Conservation (phyloP, 2,797 vertebrate genomes). For the Pseudochromis fuscus region DNA sequence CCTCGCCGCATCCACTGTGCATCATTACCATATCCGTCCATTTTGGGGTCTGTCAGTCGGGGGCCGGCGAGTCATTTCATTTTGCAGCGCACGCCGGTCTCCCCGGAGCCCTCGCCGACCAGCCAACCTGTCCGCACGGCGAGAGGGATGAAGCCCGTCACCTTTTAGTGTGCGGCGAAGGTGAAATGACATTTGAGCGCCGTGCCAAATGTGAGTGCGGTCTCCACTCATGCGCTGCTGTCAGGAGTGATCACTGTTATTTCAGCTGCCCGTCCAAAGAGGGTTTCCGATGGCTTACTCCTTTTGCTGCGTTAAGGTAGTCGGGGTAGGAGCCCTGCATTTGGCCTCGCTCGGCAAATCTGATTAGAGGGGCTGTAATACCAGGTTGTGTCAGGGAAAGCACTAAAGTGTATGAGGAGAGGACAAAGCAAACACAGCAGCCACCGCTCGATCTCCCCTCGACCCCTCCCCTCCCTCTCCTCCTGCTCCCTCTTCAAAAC, state of each 20-base stretch:
- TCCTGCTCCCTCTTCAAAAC: constrained; percentile 51
- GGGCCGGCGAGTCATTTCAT: constrained; percentile 12
- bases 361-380: constrained; percentile 75
- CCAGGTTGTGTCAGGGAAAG: constrained; percentile 63
- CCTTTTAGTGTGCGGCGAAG: constrained; percentile 66
- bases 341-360: constrained; percentile 67
- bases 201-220: constrained; percentile 75
- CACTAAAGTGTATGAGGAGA: constrained; percentile 64
- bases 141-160: constrained; percentile 67
- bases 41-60: constrained; percentile 41
- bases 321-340: constrained; percentile 56
- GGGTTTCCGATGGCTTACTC: constrained; percentile 44
- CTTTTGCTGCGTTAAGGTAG: constrained; percentile 48
- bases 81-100: constrained; percentile 6
- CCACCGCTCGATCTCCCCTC: constrained; percentile 26
- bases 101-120: constrained; percentile 23
- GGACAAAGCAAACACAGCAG: constrained; percentile 38
- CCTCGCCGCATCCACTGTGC: constrained; percentile 20
- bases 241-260: constrained; percentile 80
- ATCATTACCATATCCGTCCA: constrained; percentile 42
- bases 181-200: constrained; percentile 78
- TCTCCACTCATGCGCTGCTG: constrained; percentile 67
- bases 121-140: constrained; percentile 42
- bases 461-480: neutral
- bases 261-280: constrained; percentile 66